Conservation (phyloP, 2,797 vertebrate species). For the Gadopsis marmoratus region DNA sequence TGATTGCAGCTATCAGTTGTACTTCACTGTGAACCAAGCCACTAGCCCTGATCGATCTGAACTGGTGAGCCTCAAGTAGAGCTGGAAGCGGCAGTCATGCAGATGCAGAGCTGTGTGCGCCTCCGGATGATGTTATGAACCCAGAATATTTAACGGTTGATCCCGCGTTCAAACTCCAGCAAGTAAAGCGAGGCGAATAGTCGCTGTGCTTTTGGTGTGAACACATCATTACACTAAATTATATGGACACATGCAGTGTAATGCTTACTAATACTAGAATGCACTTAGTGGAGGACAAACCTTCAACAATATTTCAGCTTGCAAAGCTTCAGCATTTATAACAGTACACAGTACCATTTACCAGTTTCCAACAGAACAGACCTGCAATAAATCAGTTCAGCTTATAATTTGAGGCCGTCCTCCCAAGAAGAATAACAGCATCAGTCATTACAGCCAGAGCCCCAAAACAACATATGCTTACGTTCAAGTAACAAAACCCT, state of each 20-base stretch:
- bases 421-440: neutral
- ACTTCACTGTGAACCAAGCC: too few relatives aligned
- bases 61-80: too few relatives aligned
- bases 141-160: too few relatives aligned
- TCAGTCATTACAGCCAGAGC: neutral
- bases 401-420: neutral
- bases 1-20: too few relatives aligned
- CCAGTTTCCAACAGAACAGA: constrained; percentile 3
- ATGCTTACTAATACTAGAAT: neutral
- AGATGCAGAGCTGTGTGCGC: too few relatives aligned
- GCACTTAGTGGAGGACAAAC: constrained; percentile 9
- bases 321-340: constrained; percentile 6
- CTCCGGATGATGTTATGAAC: too few relatives aligned
- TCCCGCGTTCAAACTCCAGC: too few relatives aligned
- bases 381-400: neutral
- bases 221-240: neutral
- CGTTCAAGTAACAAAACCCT: neutral
- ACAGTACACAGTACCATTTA: neutral
- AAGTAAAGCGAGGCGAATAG: too few relatives aligned
- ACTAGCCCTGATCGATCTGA: too few relatives aligned
- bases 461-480: neutral
- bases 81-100: too few relatives aligned
- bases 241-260: constrained; percentile 4
- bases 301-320: neutral
- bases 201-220: too few relatives aligned